These are phyloP conservation scores for Glossophaga mutica DNA, from an alignment of 2,797 vertebrate genomes.

Conservation along the genomic window DNA sequence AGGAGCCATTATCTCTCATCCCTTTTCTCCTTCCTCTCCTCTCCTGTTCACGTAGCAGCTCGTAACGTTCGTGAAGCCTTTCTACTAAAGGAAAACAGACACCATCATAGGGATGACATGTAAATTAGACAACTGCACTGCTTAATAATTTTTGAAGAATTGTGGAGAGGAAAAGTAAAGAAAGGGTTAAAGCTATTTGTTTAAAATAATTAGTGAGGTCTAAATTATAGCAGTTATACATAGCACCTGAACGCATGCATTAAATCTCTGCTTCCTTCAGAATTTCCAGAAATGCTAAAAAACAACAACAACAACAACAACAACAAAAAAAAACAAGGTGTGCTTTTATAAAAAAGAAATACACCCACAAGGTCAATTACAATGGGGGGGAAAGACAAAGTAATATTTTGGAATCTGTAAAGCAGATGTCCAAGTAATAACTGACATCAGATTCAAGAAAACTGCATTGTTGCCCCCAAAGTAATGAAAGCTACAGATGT, in stretches of 20 bases:
- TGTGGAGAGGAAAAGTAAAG: background rate
- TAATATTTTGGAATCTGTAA: background rate
- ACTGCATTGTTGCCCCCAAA: background rate
- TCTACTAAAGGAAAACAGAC: background rate
- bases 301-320: too few species aligned
- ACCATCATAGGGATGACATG: background rate
- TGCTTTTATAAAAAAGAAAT: background rate
- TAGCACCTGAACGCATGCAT: background rate
- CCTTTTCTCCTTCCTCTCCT: background rate
- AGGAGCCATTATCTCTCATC: background rate
- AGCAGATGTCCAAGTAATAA: slow-evolving; percentile 22
- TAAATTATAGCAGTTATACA: background rate
- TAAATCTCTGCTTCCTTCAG: background rate
- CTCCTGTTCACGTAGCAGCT: background rate
- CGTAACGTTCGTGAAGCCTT: background rate
- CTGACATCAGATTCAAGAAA: background rate
- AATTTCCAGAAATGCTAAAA: background rate
- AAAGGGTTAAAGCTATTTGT: background rate
- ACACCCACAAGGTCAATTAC: background rate
- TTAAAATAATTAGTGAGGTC: background rate
- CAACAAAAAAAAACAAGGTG: background rate
- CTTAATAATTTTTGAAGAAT: background rate
- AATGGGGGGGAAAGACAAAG: background rate
- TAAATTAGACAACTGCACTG: background rate
- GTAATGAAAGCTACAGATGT: background rate